Conservation (phyloP, 1,140 invertebrate species). For the Dendroctonus ponderosae region DNA sequence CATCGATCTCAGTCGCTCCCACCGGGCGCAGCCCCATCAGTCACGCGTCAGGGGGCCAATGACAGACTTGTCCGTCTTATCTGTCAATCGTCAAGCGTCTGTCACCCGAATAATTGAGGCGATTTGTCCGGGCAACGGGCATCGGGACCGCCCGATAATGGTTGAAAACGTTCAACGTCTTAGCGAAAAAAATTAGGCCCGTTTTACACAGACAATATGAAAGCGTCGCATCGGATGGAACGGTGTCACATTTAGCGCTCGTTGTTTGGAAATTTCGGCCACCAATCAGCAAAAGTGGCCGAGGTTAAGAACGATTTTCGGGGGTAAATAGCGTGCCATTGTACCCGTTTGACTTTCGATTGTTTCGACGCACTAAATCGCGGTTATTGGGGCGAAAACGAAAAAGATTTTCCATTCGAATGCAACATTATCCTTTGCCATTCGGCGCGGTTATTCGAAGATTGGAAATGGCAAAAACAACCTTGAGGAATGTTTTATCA, state of each 20-base stretch:
- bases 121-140: conserved; percentile 3
- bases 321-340: conserved; percentile 7
- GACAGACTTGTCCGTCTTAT: conserved; percentile 26
- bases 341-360: conserved; percentile 7
- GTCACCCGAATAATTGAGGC: conserved; percentile 11
- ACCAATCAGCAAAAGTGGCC: too few relatives aligned
- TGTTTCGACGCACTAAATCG: neutral
- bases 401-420: neutral
- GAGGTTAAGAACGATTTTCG: conserved; percentile 1
- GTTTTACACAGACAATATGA: conserved; percentile 5
- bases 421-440: neutral
- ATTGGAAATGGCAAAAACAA: too few relatives aligned
- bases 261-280: conserved; percentile 8
- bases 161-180: neutral
- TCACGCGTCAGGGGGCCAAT: conserved; percentile 21
- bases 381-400: conserved; percentile 4
- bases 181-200: neutral
- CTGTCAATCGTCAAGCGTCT: conserved; percentile 20
- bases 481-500: too few relatives aligned
- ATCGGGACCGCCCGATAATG: neutral
- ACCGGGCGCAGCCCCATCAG: conserved; percentile 21
- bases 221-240: conserved; percentile 6
- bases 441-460: too few relatives aligned
- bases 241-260: conserved; percentile 16
- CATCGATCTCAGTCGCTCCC: conserved; percentile 20